Evolutionary conservation across 2,888 invertebrate species (phyloP).

Genomic region (Sicus ferrugineus): DNA sequence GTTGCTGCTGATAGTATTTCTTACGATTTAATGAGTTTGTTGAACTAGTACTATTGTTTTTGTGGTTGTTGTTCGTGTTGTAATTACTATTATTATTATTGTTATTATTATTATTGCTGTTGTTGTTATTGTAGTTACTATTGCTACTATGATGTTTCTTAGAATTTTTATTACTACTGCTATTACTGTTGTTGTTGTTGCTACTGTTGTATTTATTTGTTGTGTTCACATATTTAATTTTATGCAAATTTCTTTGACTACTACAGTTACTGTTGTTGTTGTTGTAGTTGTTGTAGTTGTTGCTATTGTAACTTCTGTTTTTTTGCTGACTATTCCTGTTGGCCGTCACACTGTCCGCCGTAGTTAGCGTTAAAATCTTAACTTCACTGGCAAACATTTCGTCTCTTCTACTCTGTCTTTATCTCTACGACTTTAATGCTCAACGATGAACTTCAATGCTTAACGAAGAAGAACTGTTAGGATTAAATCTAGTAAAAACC

Average conservation of each 20-base stretch:
- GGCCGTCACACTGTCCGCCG: constrained; percentile 29
- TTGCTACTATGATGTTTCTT: constrained; percentile 36
- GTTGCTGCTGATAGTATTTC: constrained; percentile 38
- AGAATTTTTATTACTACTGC: constrained; percentile 34
- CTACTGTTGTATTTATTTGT: constrained; percentile 41
- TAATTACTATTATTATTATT: constrained; percentile 35
- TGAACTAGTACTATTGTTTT: constrained; percentile 38
- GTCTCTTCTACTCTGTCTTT: constrained; percentile 13
- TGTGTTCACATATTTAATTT: constrained; percentile 31
- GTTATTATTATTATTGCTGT: constrained; percentile 37
- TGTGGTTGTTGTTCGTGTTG: constrained; percentile 40
- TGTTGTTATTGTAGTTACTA: constrained; percentile 38
- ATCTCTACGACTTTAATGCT: constrained; percentile 31
- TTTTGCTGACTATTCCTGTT: background rate
- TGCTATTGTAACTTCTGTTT: too few relatives aligned
- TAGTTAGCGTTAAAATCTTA: constrained; percentile 54
- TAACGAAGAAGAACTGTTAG: constrained; percentile 28
- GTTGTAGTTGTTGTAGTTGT: constrained; percentile 38
- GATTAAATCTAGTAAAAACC: constrained; percentile 31
- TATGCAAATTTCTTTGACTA: constrained; percentile 1
- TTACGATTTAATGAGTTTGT: constrained; percentile 41
- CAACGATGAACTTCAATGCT: constrained; percentile 34
- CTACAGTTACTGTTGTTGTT: background rate
- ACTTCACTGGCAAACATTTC: constrained; percentile 47
- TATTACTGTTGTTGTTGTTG: constrained; percentile 29